Percentiles rank a stretch among this genome's conserved stretches.
Evolutionary conservation across 2,797 vertebrate species (phyloP).

Genomic region (Pteronotus mesoamericanus): DNA sequence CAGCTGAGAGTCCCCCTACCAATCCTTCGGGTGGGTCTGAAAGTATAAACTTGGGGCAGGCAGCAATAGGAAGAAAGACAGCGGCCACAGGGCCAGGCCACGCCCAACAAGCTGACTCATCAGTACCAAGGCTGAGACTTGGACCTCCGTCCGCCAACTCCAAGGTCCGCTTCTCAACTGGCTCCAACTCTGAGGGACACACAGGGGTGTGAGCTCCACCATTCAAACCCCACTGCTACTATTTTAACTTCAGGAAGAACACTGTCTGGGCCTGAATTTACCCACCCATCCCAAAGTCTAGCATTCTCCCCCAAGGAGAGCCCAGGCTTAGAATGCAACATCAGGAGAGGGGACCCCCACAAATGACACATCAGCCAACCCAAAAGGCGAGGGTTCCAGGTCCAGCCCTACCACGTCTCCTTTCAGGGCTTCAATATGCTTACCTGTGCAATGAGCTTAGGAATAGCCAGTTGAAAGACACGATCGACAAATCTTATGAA

Average conservation of each 20-base stretch:
- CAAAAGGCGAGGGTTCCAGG: background rate
- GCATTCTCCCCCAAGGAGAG: background rate
- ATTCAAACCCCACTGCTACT: background rate
- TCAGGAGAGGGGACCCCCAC: background rate
- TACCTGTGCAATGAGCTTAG: background rate
- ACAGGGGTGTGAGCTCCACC: accelerated
- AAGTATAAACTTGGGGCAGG: background rate
- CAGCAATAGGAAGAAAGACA: background rate
- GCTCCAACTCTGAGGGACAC: background rate
- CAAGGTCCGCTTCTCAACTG: background rate
- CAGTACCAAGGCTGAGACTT: background rate
- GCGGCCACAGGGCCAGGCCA: background rate
- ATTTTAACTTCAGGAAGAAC: background rate
- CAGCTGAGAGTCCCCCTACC: background rate
- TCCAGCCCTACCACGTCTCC: background rate
- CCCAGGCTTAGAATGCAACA: background rate
- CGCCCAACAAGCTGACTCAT: background rate
- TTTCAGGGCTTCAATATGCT: background rate
- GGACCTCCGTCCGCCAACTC: background rate
- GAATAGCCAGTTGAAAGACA: background rate
- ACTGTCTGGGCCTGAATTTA: background rate
- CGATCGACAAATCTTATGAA: background rate
- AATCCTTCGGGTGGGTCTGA: background rate
- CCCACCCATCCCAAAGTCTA: background rate
- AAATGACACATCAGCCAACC: background rate